Conservation (phyloP, 2,888 invertebrate species). For the Drosophila koepferae region DNA sequence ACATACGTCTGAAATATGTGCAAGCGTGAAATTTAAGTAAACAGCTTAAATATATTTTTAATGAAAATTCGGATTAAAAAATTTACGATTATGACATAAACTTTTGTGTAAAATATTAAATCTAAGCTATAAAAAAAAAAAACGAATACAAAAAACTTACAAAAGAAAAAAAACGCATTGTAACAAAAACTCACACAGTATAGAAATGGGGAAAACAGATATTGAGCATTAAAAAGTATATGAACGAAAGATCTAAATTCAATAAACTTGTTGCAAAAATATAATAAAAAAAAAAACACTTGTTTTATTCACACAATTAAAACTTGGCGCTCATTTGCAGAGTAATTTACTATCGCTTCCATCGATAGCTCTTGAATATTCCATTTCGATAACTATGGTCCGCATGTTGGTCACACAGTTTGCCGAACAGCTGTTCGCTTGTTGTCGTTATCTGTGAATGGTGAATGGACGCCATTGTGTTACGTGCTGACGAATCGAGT, state of each 20-base stretch:
- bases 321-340: background rate
- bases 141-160: conserved; percentile 48
- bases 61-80: conserved; percentile 63
- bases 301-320: conserved; percentile 28
- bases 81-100: conserved; percentile 76
- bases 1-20: conserved; percentile 60
- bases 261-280: conserved; percentile 84
- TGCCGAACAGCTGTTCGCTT: conserved; percentile 41
- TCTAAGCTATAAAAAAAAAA: conserved; percentile 57
- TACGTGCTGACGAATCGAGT: conserved; percentile 65
- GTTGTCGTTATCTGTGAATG: conserved; percentile 44
- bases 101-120: conserved; percentile 75
- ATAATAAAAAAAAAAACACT: conserved; percentile 39
- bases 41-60: conserved; percentile 76
- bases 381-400: background rate
- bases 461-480: conserved; percentile 55
- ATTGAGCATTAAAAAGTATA: conserved; percentile 70
- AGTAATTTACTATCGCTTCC: background rate
- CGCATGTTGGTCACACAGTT: conserved; percentile 23
- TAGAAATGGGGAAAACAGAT: conserved; percentile 60
- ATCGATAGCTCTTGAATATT: conserved; percentile 24
- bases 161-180: conserved; percentile 62
- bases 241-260: conserved; percentile 77
- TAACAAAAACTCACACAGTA: conserved; percentile 80
- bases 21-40: conserved; percentile 67